Conservation (phyloP, 2,113 vertebrate genomes). For the Chloropsis cyanopogon region DNA sequence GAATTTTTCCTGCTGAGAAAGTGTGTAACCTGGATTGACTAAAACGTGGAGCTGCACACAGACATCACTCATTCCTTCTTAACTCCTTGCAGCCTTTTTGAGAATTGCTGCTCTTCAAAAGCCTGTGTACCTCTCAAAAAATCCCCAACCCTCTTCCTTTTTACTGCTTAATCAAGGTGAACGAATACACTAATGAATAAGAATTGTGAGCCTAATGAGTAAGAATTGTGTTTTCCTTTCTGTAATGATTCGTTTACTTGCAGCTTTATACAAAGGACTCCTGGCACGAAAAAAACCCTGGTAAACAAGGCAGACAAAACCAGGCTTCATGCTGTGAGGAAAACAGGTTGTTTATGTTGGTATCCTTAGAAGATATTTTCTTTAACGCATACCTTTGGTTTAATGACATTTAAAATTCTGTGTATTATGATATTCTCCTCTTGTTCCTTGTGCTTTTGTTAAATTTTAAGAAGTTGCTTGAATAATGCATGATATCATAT, state of each 20-base stretch:
- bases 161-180: neutral
- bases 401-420: neutral
- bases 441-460: conserved; percentile 1
- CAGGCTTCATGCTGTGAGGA: conserved; percentile 6
- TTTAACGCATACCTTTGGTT: conserved; percentile 1
- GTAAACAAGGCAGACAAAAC: conserved; percentile 36
- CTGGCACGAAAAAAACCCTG: neutral
- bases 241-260: conserved; percentile 29
- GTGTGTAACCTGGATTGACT: neutral
- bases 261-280: neutral
- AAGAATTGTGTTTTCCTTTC: conserved; percentile 34
- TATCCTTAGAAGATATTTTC: neutral
- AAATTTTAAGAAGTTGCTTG: conserved; percentile 43
- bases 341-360: conserved; percentile 6
- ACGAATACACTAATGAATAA: neutral
- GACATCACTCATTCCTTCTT: neutral
- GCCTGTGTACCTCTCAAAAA: neutral
- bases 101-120: neutral
- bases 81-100: neutral
- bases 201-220: conserved; percentile 9
- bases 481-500: conserved; percentile 42
- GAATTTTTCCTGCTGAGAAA: conserved; percentile 15
- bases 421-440: neutral
- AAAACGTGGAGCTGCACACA: neutral
- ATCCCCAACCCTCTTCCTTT: neutral